Percentiles rank a stretch among this genome's conserved stretches.
phyloP scores from a whole-genome alignment of 2,888 invertebrate species.

The Spisula subtruncata region DNA sequence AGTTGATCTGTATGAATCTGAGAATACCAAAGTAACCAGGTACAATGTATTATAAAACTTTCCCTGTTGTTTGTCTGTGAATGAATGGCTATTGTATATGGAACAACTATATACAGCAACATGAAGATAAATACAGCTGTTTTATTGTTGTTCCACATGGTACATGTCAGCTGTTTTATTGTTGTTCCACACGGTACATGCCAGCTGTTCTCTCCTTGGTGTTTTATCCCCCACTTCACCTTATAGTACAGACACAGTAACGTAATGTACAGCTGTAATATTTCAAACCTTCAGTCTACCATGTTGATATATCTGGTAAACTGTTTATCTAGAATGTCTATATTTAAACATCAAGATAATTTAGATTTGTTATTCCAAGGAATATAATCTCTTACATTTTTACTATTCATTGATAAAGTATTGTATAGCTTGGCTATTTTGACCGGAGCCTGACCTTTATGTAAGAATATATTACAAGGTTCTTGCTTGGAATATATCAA shows the following conservation, averaged over 20 bases:
- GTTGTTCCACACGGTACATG: not conserved
- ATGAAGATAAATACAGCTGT: constrained; percentile 19
- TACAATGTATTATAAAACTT: not conserved
- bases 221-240: constrained; percentile 10
- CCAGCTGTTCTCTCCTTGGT: not conserved
- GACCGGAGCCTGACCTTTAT: too few relatives aligned
- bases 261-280: not conserved
- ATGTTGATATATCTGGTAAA: not conserved
- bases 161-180: not conserved
- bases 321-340: not conserved
- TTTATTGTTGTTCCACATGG: not conserved
- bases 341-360: constrained; percentile 2
- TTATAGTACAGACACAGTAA: too few relatives aligned
- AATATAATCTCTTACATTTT: not conserved
- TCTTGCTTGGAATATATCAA: too few relatives aligned
- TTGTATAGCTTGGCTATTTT: too few relatives aligned
- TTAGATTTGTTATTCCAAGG: too few relatives aligned
- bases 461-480: too few relatives aligned
- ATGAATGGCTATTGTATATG: not conserved
- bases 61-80: not conserved
- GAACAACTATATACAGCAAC: constrained; percentile 9
- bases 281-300: not conserved
- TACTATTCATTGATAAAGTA: too few relatives aligned
- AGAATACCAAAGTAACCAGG: too few relatives aligned
- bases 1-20: too few relatives aligned